phyloP scores from a whole-genome alignment of 2,113 vertebrate species.

The Psammodynastes pulverulentus region DNA sequence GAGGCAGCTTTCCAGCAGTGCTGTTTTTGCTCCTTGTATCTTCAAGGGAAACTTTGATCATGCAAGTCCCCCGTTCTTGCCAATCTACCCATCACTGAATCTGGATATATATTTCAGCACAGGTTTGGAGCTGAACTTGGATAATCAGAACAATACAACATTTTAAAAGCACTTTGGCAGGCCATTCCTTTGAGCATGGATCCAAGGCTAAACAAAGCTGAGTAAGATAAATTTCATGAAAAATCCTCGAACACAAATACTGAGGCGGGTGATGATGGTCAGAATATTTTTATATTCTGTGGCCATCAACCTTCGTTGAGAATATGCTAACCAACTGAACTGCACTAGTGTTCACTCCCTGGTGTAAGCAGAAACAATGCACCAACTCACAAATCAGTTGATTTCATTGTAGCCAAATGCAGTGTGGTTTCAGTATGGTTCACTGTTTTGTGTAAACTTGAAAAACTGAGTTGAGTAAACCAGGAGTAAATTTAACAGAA shows the following conservation, averaged over 20 bases:
- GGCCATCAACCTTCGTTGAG: not conserved
- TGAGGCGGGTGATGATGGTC: not conserved
- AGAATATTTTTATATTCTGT: not conserved
- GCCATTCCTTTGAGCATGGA: not conserved
- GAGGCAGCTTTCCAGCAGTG: accelerated
- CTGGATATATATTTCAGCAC: not conserved
- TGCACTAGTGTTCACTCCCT: not conserved
- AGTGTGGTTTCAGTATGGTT: not conserved
- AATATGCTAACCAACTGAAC: not conserved
- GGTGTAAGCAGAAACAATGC: not conserved
- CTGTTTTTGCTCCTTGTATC: not conserved
- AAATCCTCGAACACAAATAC: not conserved
- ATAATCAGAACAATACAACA: not conserved
- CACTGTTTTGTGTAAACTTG: not conserved
- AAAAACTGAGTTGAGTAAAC: not conserved
- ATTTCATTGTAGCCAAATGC: not conserved
- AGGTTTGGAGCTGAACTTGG: not conserved
- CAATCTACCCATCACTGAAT: not conserved
- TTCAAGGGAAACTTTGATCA: not conserved
- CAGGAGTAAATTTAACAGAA: not conserved
- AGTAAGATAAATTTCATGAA: not conserved
- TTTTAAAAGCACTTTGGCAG: not conserved
- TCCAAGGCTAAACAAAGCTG: not conserved
- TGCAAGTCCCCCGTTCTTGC: not conserved
- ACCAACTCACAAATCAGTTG: not conserved